Base-by-base conservation (phyloP, 1,140 invertebrate genomes). In the Thalassaphorura encarpata region DNA sequence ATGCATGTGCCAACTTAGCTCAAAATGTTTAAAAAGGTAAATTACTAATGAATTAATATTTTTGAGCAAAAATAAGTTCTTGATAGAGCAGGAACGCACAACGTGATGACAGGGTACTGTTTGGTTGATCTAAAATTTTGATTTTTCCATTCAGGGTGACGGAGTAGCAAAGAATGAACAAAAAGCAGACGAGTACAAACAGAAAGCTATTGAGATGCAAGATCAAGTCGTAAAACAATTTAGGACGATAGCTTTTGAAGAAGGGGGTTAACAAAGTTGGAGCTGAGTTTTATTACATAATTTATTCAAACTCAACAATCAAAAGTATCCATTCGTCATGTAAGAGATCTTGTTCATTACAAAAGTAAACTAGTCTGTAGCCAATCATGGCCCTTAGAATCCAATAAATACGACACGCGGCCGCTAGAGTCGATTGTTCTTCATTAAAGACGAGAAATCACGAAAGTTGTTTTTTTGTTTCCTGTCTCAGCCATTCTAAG, bases 1-100 rank as follows among this genome's bases (percentile, higher is more conserved):
- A 84, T 67, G 85, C 86, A 1, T 95, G 91, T 75, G 81, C 81
- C 0, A 94, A 94, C 75, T 67, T 93, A 1, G 84, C 86, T 61
- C n/a, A 78, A 84, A 63, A 88, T 90, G 85, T 88, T 89, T 68
- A 66, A 48, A 51, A 60, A 61, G 54, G 59, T 66, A 42, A 56
- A 50, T 40, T 1, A 33, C 24, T 13, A 28, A 36, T 33, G 27
- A 16, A 8, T 28, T 26, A 23, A 23, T 26, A 8, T 26, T 15
- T 8, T 15, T 4, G 11, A 28, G 6, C 11, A 8, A 11, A 8
- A 48, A 13, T 48, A 48, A 16, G 26, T 24, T 16, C 27, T 36
- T 18, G n/a, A 21, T 33, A 43, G 6, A 40, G 11, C 6, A 11
- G 3, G 13, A 36, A 6, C 5, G 11, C 5, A 36, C 13, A 36